Evolutionary conservation across 1,140 invertebrate genomes (phyloP).

Genomic region (Linepithema humile): DNA sequence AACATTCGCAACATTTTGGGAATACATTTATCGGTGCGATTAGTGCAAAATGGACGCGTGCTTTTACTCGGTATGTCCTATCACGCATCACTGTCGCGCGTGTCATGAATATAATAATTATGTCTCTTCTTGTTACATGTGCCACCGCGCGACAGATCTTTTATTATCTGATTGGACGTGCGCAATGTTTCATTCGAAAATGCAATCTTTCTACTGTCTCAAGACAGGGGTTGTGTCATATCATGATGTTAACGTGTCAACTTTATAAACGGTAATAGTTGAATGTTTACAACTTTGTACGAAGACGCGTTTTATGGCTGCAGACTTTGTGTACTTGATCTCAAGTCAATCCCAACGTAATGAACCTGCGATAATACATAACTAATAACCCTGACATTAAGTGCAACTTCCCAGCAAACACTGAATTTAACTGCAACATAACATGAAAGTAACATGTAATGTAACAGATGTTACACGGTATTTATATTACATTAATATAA

Average conservation of each 20-base stretch:
- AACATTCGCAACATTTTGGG: conserved; percentile 39
- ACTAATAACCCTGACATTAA: conserved; percentile 6
- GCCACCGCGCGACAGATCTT: neutral
- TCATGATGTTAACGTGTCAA: conserved; percentile 31
- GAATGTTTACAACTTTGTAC: conserved; percentile 49
- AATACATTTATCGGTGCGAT: neutral
- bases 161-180: conserved; percentile 76
- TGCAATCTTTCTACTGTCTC: conserved; percentile 50
- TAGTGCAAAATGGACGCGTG: conserved; percentile 38
- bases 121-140: neutral
- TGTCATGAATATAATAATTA: conserved; percentile 3
- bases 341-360: no score
- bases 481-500: no score
- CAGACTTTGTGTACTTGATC: neutral
- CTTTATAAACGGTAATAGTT: conserved; percentile 40
- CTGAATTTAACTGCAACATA: no score
- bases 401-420: conserved; percentile 25
- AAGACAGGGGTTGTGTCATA: neutral
- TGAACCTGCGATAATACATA: neutral
- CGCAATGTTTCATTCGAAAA: conserved; percentile 68
- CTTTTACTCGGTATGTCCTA: no score
- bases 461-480: no score
- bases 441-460: no score
- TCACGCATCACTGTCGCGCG: neutral
- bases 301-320: neutral